Conservation (phyloP, 2,888 invertebrate species). For the Oscheius sp. region DNA sequence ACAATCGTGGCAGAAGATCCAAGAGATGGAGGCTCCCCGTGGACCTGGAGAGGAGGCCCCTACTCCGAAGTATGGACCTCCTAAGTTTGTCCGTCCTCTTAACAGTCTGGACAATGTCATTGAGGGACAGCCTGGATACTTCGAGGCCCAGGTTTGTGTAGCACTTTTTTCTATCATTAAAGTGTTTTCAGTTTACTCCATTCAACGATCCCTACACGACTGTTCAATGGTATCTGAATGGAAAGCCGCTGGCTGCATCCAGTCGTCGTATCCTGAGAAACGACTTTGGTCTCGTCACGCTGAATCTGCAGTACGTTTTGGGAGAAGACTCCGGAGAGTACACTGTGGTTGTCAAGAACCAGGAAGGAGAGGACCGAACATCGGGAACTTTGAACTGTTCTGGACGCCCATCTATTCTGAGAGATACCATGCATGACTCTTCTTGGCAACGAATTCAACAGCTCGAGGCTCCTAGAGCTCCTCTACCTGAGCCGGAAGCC, state of each 20-base stretch:
- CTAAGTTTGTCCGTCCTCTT: slow-evolving; percentile 80
- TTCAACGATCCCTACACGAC: slow-evolving; percentile 61
- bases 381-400: slow-evolving; percentile 64
- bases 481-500: slow-evolving; percentile 82
- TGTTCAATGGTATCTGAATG: slow-evolving; percentile 80
- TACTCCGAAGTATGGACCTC: slow-evolving; percentile 80
- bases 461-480: slow-evolving; percentile 80
- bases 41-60: slow-evolving; percentile 63
- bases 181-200: slow-evolving; percentile 76
- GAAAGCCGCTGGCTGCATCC: slow-evolving; percentile 83
- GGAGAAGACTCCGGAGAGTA: slow-evolving; percentile 78
- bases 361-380: slow-evolving; percentile 87
- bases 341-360: slow-evolving; percentile 83
- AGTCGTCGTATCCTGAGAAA: slow-evolving; percentile 77
- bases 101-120: slow-evolving; percentile 59
- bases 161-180: background rate
- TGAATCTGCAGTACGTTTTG: slow-evolving; percentile 87
- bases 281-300: slow-evolving; percentile 93
- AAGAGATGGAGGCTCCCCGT: slow-evolving; percentile 82
- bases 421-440: slow-evolving; percentile 92
- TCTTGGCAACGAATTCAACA: slow-evolving; percentile 89
- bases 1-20: slow-evolving; percentile 88
- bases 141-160: slow-evolving; percentile 83
- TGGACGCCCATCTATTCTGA: slow-evolving; percentile 75
- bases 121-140: slow-evolving; percentile 89